Conservation (phyloP, 2,888 invertebrate genomes). For the Drosophila prolongata region DNA sequence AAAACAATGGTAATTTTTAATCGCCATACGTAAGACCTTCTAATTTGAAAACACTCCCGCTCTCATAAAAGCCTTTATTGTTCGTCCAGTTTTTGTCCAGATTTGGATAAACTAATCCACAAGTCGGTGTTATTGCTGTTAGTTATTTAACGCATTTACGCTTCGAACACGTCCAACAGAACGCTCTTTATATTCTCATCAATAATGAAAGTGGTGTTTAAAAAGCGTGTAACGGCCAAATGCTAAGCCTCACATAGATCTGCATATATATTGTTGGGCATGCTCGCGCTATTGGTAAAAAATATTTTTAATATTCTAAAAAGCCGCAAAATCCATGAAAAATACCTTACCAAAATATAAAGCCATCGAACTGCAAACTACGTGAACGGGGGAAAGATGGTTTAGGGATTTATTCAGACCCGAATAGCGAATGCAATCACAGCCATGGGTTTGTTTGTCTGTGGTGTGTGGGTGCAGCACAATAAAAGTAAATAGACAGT, state of each 20-base stretch:
- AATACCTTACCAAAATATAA: slow-evolving; percentile 52
- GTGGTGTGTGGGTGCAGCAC: slow-evolving; percentile 27
- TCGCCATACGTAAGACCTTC: not conserved
- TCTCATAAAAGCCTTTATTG: slow-evolving; percentile 12
- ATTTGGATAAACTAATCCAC: slow-evolving; percentile 47
- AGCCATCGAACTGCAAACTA: slow-evolving; percentile 31
- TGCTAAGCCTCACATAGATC: slow-evolving; percentile 41
- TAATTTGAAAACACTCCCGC: not conserved
- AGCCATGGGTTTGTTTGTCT: slow-evolving; percentile 50
- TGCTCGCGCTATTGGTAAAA: slow-evolving; percentile 31
- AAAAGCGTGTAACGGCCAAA: slow-evolving; percentile 72
- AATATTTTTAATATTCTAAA: slow-evolving; percentile 74
- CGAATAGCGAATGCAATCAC: slow-evolving; percentile 63
- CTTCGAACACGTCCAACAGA: slow-evolving; percentile 16
- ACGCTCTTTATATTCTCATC: slow-evolving; percentile 66
- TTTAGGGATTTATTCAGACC: slow-evolving; percentile 45
- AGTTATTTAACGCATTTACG: slow-evolving; percentile 49
- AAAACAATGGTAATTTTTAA: too few relatives aligned
- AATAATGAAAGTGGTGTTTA: slow-evolving; percentile 73
- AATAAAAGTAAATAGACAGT: slow-evolving; percentile 61
- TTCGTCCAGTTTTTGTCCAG: slow-evolving; percentile 30
- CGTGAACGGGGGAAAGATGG: slow-evolving; percentile 7
- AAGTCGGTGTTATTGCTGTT: slow-evolving; percentile 27
- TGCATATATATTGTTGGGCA: slow-evolving; percentile 18
- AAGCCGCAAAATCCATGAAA: slow-evolving; percentile 72